Base-by-base conservation (phyloP, 2,888 invertebrate genomes). In the Cephus pulcher region DNA sequence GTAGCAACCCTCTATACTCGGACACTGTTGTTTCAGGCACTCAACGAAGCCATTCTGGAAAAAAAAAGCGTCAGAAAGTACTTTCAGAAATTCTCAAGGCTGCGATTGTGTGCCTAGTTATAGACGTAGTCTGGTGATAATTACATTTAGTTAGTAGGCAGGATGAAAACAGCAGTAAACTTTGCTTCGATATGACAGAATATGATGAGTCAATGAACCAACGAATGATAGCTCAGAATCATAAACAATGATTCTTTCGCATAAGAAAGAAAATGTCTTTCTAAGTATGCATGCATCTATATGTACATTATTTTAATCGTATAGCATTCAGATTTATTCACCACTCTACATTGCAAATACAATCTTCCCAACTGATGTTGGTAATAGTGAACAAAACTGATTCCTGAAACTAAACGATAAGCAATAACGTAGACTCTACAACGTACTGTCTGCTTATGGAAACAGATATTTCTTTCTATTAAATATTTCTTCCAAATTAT, bases 1-100 rank as follows among this genome's bases (percentile, higher is more conserved):
- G 87, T 96, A 97, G 88, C 98, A 98, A 84, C 97, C 97, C 84
- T 97, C 96, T 88, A 95, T 95, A 86, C 94, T 94, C 77, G 97
- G 97, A 91, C 98, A 98, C 69, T 93, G 92, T 91, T 93, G 95
- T 87, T 94, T 94, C 84, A 94, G 93, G 90, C 98, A 98, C 92
- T 97, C 96, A 76, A 97, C 97, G 90, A 95, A 96, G 76, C 97
- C 96, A 93, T 96, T 96, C 97, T 98, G 94, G 23, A 56, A 35
- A 35, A 56, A 56, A 40, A 15, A 56, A 56, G 23, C 56, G 23
- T 56, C 56, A 23, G 56, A 94, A 94, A 85, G 82, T 88, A 79
- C 84, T 83, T 80, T 81, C 83, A 82, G 77, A 81, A 56, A 23
- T 56, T 23, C 56, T 56, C 56, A 56, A 83, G 88, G 83, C 81